These are phyloP conservation scores for Tholera decimalis DNA, from an alignment of 2,888 invertebrate genomes.

Conservation along the genomic window DNA sequence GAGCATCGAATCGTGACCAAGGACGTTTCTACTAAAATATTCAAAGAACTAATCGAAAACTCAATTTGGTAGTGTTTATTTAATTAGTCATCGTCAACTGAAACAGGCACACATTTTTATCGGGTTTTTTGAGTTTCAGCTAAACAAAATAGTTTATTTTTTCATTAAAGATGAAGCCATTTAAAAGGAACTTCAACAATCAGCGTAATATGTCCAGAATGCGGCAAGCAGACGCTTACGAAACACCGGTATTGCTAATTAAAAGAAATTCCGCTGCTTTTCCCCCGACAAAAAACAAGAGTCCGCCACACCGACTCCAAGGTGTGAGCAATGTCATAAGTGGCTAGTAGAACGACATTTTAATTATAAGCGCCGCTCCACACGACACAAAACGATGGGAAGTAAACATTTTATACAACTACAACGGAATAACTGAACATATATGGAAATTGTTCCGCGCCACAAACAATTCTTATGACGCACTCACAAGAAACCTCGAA, in stretches of 20 bases:
- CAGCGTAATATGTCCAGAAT: slow-evolving; percentile 72
- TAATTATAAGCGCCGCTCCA: slow-evolving; percentile 80
- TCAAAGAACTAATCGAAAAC: slow-evolving; percentile 48
- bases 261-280: slow-evolving; percentile 84
- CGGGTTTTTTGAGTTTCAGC: neutral
- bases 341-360: slow-evolving; percentile 80
- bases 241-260: slow-evolving; percentile 82
- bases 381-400: slow-evolving; percentile 75
- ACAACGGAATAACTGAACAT: slow-evolving; percentile 59
- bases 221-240: slow-evolving; percentile 70
- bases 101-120: neutral
- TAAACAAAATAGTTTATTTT: slow-evolving; percentile 19
- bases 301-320: slow-evolving; percentile 78
- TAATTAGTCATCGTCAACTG: neutral
- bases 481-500: slow-evolving; percentile 60
- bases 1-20: slow-evolving; percentile 61
- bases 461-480: slow-evolving; percentile 57
- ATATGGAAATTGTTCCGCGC: slow-evolving; percentile 75
- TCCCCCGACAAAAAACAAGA: slow-evolving; percentile 79
- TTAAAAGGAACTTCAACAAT: slow-evolving; percentile 55
- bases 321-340: slow-evolving; percentile 87
- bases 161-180: slow-evolving; percentile 55
- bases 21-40: slow-evolving; percentile 60
- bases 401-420: slow-evolving; percentile 70
- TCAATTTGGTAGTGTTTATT: neutral